A percentile compares a stretch with the other conserved stretches of the same genome.
Evolutionary conservation across 1,140 invertebrate species (phyloP).

Genomic region (Stratiolaelaps scimitus): DNA sequence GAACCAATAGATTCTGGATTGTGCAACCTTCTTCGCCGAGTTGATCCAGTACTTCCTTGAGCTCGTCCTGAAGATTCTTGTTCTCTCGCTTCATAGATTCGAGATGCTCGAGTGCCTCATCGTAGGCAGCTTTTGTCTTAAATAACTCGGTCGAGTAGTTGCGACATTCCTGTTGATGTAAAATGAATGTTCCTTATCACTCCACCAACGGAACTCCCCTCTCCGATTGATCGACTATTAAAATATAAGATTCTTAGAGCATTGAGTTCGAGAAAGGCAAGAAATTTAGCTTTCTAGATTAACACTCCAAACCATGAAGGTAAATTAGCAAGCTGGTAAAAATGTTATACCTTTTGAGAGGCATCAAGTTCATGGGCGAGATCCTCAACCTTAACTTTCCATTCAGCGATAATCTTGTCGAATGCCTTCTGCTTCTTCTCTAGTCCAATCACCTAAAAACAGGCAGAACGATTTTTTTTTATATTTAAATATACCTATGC

Average conservation of each 20-base stretch:
- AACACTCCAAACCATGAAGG: too few relatives aligned
- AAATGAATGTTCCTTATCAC: too few relatives aligned
- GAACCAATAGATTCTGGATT: background rate
- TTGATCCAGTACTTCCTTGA: conserved; percentile 13
- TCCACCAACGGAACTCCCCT: too few relatives aligned
- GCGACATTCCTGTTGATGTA: conserved; percentile 40
- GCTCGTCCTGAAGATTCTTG: conserved; percentile 27
- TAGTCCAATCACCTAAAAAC: background rate
- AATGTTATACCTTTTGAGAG: conserved; percentile 40
- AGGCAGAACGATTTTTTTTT: too few relatives aligned
- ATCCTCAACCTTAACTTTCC: conserved; percentile 46
- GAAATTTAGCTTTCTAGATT: too few relatives aligned
- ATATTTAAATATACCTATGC: too few relatives aligned
- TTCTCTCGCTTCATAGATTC: conserved; percentile 11
- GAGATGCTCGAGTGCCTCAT: conserved; percentile 39
- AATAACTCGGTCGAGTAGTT: conserved; percentile 47
- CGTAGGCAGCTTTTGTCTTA: conserved; percentile 44
- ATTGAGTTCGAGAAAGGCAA: too few relatives aligned
- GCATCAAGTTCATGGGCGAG: conserved; percentile 45
- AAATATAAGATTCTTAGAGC: too few relatives aligned
- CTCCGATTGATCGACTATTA: too few relatives aligned
- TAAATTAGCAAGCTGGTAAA: too few relatives aligned
- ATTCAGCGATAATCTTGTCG: conserved; percentile 47
- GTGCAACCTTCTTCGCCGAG: conserved; percentile 9
- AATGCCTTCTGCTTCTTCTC: conserved; percentile 49